These are phyloP conservation scores for Mus caroli DNA, from an alignment of 2,797 vertebrate species.

Conservation along the genomic window DNA sequence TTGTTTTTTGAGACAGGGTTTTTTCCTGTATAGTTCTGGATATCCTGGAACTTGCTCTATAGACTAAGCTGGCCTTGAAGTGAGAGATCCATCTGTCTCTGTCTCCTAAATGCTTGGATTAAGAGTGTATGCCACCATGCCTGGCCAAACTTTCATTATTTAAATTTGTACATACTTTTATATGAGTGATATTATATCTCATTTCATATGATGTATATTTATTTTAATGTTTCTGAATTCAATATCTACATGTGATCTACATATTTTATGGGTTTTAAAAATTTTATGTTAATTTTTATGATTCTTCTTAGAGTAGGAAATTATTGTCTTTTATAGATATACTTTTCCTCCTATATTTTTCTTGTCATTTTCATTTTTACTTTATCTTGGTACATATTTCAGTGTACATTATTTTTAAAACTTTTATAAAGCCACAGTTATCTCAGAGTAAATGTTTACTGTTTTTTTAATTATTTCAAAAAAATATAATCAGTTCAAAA, in stretches of 20 bases:
- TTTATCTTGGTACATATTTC: neutral
- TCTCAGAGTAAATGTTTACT: neutral
- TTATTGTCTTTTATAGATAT: neutral
- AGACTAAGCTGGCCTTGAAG: neutral
- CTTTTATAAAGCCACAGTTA: neutral
- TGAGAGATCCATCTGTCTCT: neutral
- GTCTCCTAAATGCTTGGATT: neutral
- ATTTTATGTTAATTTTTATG: neutral
- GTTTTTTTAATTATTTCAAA: slow-evolving; percentile 5
- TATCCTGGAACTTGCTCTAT: neutral
- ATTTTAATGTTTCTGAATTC: neutral
- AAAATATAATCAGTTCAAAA: neutral
- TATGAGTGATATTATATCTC: neutral
- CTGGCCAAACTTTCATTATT: neutral
- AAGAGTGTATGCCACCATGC: too few species aligned
- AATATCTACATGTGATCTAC: neutral
- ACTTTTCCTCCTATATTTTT: neutral
- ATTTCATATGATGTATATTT: slow-evolving; percentile 1
- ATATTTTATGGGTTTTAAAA: neutral
- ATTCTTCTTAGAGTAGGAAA: neutral
- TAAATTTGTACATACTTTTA: neutral
- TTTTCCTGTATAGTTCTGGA: neutral
- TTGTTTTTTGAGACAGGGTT: neutral
- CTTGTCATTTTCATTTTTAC: neutral
- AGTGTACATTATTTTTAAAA: neutral